phyloP scores from a whole-genome alignment of 2,888 invertebrate species.

The Andrena bicolor region DNA sequence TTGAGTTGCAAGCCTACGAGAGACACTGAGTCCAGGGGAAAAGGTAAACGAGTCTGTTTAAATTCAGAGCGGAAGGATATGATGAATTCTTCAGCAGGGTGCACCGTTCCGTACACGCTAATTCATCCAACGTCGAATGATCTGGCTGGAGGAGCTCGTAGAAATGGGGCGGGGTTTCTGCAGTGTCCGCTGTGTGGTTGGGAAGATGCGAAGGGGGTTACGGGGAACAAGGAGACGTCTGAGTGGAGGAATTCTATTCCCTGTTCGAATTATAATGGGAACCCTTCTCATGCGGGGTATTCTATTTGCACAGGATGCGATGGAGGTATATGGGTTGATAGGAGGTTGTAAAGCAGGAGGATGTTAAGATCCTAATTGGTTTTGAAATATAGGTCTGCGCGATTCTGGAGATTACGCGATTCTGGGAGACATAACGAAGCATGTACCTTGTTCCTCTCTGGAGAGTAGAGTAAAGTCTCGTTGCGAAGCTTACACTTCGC shows the following conservation, averaged over 20 bases:
- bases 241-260: constrained; percentile 4
- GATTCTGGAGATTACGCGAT: constrained; percentile 21
- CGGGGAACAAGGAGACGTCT: not conserved
- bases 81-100: constrained; percentile 15
- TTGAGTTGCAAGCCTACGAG: constrained; percentile 20
- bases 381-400: no score
- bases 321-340: not conserved
- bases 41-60: constrained; percentile 31
- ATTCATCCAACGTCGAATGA: not conserved
- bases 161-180: constrained; percentile 13
- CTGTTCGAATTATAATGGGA: constrained; percentile 21
- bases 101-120: not conserved
- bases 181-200: constrained; percentile 61
- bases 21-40: constrained; percentile 11
- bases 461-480: not conserved
- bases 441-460: not conserved
- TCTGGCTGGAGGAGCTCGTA: not conserved
- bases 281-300: not conserved
- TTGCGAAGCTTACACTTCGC: not conserved
- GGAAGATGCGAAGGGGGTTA: constrained; percentile 29
- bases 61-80: not conserved
- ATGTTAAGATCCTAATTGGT: no score
- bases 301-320: constrained; percentile 11
- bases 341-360: no score
- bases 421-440: not conserved